A percentile compares a stretch with the other conserved stretches of the same genome.
These are phyloP conservation scores for Catotricha subobsoleta DNA, from an alignment of 2,888 invertebrate genomes.

Conservation along the genomic window DNA sequence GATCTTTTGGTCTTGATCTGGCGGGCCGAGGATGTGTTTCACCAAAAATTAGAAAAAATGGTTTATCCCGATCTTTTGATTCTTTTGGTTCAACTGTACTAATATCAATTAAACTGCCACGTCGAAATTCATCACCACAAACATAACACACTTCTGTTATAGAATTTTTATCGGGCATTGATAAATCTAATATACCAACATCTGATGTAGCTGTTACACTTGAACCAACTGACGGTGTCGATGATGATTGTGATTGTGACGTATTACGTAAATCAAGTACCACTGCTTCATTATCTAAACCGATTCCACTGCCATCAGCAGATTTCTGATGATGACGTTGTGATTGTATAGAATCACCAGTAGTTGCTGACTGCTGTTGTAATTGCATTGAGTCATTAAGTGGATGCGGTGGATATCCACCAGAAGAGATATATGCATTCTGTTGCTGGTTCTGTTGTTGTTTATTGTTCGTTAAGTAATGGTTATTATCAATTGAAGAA, in stretches of 20 bases:
- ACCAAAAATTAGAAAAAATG: slow-evolving; percentile 58
- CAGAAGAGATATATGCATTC: no score
- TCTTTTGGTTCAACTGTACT: slow-evolving; percentile 42
- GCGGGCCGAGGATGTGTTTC: slow-evolving; percentile 70
- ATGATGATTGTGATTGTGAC: slow-evolving; percentile 26
- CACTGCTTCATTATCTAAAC: slow-evolving; percentile 22
- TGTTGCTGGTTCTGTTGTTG: no score
- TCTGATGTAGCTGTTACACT: slow-evolving; percentile 28
- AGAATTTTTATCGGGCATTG: slow-evolving; percentile 85
- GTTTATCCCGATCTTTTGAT: slow-evolving; percentile 30
- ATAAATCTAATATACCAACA: slow-evolving; percentile 70
- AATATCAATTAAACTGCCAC: slow-evolving; percentile 59
- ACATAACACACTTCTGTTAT: slow-evolving; percentile 80
- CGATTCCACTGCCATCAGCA: no score
- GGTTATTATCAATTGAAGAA: no score
- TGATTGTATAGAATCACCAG: slow-evolving; percentile 13
- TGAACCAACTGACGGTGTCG: slow-evolving; percentile 32
- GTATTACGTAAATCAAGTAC: slow-evolving; percentile 30
- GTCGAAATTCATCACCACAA: slow-evolving; percentile 72
- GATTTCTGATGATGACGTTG: slow-evolving; percentile 16
- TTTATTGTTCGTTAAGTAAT: no score
- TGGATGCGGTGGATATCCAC: no score
- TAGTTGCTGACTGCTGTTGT: no score
- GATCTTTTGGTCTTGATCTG: slow-evolving; percentile 73
- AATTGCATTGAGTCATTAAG: no score